phyloP scores from a whole-genome alignment of 2,888 invertebrate species.

The Drepana falcataria region DNA sequence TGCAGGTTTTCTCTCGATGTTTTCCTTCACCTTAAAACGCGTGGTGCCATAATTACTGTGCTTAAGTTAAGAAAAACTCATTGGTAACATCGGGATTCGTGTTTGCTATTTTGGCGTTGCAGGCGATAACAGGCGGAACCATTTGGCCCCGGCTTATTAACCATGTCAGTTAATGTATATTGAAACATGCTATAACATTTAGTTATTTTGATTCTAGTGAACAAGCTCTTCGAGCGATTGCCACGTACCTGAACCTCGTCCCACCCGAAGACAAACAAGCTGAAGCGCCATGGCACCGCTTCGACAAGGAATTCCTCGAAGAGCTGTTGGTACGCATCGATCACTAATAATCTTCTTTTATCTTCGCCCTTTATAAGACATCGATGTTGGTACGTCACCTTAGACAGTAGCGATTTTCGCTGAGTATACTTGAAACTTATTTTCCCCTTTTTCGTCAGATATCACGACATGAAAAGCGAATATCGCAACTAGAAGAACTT shows the following conservation, averaged over 20 bases:
- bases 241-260: constrained; percentile 91
- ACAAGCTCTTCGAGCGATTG: constrained; percentile 88
- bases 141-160: too few relatives aligned
- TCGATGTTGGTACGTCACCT: constrained; percentile 73
- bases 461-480: constrained; percentile 90
- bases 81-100: too few relatives aligned
- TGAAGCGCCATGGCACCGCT: constrained; percentile 85
- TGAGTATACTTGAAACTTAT: too few relatives aligned
- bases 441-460: constrained; percentile 60
- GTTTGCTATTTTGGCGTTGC: too few relatives aligned
- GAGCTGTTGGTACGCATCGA: constrained; percentile 85
- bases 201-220: constrained; percentile 62
- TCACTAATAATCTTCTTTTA: too few relatives aligned
- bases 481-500: constrained; percentile 94
- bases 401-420: too few relatives aligned
- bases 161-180: neutral
- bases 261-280: constrained; percentile 84
- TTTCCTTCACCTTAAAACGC: too few relatives aligned
- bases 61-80: too few relatives aligned
- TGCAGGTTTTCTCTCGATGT: too few relatives aligned
- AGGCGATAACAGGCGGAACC: too few relatives aligned
- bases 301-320: constrained; percentile 89
- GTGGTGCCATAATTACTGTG: too few relatives aligned
- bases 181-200: neutral
- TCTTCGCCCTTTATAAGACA: too few relatives aligned